These are phyloP conservation scores for Lonchura striata DNA, from an alignment of 2,113 vertebrate species.

Conservation along the genomic window DNA sequence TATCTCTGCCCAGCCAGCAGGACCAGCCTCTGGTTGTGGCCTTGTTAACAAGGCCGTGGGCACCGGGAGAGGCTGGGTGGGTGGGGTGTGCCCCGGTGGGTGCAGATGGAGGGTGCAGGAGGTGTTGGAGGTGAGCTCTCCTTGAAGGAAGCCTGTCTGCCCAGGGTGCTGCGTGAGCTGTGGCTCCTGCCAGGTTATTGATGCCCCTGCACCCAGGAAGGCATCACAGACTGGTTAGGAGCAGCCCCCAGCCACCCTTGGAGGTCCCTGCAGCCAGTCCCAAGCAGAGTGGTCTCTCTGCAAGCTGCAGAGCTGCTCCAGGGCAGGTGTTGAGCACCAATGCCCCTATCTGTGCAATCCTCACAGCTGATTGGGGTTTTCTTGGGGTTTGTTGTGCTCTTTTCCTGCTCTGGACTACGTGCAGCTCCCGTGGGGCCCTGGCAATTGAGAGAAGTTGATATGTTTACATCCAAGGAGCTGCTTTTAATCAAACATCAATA, in stretches of 20 bases:
- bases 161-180: neutral
- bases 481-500: conserved; percentile 67
- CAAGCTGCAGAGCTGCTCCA: neutral
- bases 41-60: conserved; percentile 54
- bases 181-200: fast-evolving
- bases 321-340: fast-evolving
- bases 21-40: neutral
- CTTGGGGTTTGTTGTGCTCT: neutral
- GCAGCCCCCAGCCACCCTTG: neutral
- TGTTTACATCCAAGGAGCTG: conserved; percentile 56
- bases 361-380: neutral
- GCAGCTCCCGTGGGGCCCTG: neutral
- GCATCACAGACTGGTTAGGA: fast-evolving
- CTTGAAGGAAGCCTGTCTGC: fast-evolving
- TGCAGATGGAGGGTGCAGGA: neutral
- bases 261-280: neutral
- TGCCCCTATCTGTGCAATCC: neutral
- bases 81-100: neutral
- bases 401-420: neutral
- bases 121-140: fast-evolving
- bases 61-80: neutral
- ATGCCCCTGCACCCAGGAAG: neutral
- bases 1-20: conserved; percentile 51
- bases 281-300: neutral
- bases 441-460: conserved; percentile 32